Percentiles rank a stretch among this genome's conserved stretches.
These are phyloP conservation scores for Tretioscincus oriximinensis DNA, from an alignment of 2,113 vertebrate genomes.

Conservation along the genomic window DNA sequence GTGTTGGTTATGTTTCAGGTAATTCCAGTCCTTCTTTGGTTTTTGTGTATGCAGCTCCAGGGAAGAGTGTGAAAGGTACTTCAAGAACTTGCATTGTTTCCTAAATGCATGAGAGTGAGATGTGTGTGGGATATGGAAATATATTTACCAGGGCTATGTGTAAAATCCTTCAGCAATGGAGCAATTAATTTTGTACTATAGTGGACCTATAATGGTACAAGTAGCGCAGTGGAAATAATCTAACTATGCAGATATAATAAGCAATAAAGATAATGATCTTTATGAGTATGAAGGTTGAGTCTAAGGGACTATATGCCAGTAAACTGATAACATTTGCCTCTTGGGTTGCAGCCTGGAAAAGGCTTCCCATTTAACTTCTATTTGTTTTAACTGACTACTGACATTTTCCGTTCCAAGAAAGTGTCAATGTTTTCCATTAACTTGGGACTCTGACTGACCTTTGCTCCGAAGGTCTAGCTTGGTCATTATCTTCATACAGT, in stretches of 20 bases:
- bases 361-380: conserved; percentile 38
- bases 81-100: background rate
- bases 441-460: conserved; percentile 42
- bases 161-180: conserved; percentile 10
- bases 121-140: no score
- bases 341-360: conserved; percentile 51
- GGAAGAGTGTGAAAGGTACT: background rate
- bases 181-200: background rate
- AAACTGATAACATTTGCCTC: conserved; percentile 55
- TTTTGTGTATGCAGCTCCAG: background rate
- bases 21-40: background rate
- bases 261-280: conserved; percentile 51
- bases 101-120: background rate
- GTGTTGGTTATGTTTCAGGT: background rate
- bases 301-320: conserved; percentile 40
- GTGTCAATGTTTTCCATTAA: conserved; percentile 56
- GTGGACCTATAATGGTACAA: background rate
- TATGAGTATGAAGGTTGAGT: conserved; percentile 40
- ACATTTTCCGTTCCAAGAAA: conserved; percentile 59
- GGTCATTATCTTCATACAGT: conserved; percentile 20
- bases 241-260: conserved; percentile 28
- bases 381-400: conserved; percentile 57
- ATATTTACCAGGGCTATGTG: background rate
- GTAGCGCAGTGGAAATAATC: background rate
- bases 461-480: conserved; percentile 40